Evolutionary conservation across 2,797 vertebrate species (phyloP).

Genomic region (Linurgus olivaceus): DNA sequence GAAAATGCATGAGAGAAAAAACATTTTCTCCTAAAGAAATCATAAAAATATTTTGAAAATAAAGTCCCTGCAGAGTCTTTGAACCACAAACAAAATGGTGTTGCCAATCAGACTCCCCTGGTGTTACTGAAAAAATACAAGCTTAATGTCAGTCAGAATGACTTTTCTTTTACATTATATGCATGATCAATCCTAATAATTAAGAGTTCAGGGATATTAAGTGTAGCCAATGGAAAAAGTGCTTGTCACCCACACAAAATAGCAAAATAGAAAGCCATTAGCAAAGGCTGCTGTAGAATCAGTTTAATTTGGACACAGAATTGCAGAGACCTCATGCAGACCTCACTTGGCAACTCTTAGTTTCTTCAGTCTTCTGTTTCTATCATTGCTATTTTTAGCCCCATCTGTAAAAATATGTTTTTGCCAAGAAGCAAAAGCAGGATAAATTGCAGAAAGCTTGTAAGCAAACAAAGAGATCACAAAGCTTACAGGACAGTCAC

Average conservation of each 20-base stretch:
- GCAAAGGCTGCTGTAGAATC: not conserved
- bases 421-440: slow-evolving; percentile 18
- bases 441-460: slow-evolving; percentile 11
- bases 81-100: not conserved
- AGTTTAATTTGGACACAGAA: not conserved
- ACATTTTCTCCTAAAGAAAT: not conserved
- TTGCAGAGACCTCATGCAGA: not conserved
- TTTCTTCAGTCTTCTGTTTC: not conserved
- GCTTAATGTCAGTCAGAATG: not conserved
- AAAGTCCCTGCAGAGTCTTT: not conserved
- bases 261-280: not conserved
- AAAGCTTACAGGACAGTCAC: not conserved
- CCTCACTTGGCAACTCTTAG: not conserved
- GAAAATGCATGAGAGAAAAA: not conserved
- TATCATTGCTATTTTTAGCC: slow-evolving; percentile 45
- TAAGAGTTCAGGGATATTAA: not conserved
- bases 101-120: not conserved
- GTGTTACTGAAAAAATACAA: not conserved
- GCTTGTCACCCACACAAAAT: not conserved
- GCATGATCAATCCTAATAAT: not conserved
- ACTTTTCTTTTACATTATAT: not conserved
- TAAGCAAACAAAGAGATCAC: slow-evolving; percentile 28
- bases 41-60: not conserved
- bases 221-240: not conserved
- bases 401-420: slow-evolving; percentile 51